phyloP scores from a whole-genome alignment of 2,888 invertebrate species.

The Notodonta dromedarius region DNA sequence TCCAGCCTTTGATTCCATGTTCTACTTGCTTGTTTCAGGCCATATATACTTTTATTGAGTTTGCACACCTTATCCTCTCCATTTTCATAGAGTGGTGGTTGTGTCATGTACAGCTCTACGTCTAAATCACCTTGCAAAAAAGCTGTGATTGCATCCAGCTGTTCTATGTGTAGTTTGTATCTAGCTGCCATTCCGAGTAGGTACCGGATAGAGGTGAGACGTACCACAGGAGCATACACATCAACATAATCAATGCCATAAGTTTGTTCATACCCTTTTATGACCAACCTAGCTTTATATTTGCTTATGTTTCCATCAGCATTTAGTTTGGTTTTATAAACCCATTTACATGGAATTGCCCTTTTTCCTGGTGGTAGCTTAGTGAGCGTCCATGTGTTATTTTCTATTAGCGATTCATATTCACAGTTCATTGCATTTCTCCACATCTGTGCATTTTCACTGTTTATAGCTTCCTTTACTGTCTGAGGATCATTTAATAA shows the following conservation, averaged over 20 bases:
- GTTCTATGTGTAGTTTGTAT: neutral
- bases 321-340: neutral
- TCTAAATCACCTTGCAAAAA: neutral
- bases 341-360: neutral
- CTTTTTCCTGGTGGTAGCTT: neutral
- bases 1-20: too few relatives aligned
- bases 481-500: neutral
- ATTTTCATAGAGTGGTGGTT: neutral
- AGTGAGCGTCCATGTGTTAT: constrained; percentile 1
- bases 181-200: neutral
- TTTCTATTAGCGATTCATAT: neutral
- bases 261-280: too few relatives aligned
- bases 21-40: too few relatives aligned
- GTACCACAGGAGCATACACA: too few relatives aligned
- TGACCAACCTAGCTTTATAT: too few relatives aligned
- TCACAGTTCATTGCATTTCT: neutral
- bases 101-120: neutral
- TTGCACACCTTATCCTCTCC: too few relatives aligned
- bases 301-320: neutral
- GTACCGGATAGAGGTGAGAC: too few relatives aligned
- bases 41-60: too few relatives aligned
- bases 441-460: neutral
- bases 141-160: neutral
- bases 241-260: too few relatives aligned
- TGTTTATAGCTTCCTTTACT: neutral